Percentiles rank a stretch among this genome's conserved stretches.
phyloP scores from a whole-genome alignment of 2,888 invertebrate genomes.

The Latheticus oryzae region DNA sequence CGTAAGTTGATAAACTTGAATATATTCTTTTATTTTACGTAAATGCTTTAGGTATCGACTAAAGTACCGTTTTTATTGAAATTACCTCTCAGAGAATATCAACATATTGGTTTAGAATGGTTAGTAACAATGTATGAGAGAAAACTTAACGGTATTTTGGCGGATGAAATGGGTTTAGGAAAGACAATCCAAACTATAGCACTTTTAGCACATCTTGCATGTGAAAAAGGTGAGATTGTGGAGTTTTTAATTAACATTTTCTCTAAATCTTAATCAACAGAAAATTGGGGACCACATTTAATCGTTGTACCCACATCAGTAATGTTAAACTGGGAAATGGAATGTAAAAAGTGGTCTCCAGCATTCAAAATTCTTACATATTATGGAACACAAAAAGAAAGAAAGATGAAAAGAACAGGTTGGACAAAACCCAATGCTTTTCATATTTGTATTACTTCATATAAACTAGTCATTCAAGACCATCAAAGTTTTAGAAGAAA shows the following conservation, averaged over 20 bases:
- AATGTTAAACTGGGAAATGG: slow-evolving; percentile 99
- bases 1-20: slow-evolving; percentile 65
- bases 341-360: slow-evolving; percentile 99
- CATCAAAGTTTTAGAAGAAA: slow-evolving; percentile 97
- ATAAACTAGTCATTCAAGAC: slow-evolving; percentile 98
- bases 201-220: slow-evolving; percentile 91
- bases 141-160: slow-evolving; percentile 94
- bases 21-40: slow-evolving; percentile 41
- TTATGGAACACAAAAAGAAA: slow-evolving; percentile 96
- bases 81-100: slow-evolving; percentile 92
- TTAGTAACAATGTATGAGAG: slow-evolving; percentile 95
- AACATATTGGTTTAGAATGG: slow-evolving; percentile 98
- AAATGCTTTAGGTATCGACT: slow-evolving; percentile 78
- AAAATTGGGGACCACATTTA: slow-evolving; percentile 98
- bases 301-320: slow-evolving; percentile 99
- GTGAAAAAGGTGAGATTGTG: slow-evolving; percentile 74
- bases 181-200: slow-evolving; percentile 98
- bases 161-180: slow-evolving; percentile 97
- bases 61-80: slow-evolving; percentile 93
- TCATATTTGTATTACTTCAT: slow-evolving; percentile 97
- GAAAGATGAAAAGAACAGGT: slow-evolving; percentile 89
- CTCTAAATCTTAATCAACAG: slow-evolving; percentile 62
- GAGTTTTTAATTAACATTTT: slow-evolving; percentile 18
- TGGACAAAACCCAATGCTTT: slow-evolving; percentile 99
- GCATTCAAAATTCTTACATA: slow-evolving; percentile 99